Base-by-base conservation (phyloP, 2,797 vertebrate species). In the Microctenopoma stevenorrisi region DNA sequence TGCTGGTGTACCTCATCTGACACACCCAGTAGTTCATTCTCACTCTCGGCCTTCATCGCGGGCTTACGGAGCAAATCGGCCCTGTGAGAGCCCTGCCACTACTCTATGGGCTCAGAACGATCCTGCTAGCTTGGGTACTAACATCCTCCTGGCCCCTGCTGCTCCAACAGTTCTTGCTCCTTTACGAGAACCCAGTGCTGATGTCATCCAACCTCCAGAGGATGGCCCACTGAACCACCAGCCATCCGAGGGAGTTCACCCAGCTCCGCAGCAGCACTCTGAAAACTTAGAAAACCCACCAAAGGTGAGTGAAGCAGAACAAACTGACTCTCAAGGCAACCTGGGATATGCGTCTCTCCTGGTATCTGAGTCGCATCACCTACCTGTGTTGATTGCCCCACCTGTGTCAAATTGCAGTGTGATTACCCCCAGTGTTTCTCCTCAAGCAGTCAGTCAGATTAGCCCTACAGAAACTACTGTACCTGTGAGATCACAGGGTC, bases 211-310 rank as follows among this genome's bases (percentile, higher is more conserved):
- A 51, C 97, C 97, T 18, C 96, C 96, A 0, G 97, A 98, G 49
- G 96, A 97, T 69, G 91, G 88, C 0, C 81, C 90, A 1, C 80
- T 95, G 26, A 92, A 94, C 78, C 89, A 93, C 46, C 92, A 93
- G 59, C 74, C 89, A n/a, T 53, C 85, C 1, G 84, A 92, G 12
- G 88, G 88, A 6, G 82, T 68, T 44, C 84, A 89, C 22, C 68
- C 85, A 16, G 51, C 79, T 28, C 47, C 89, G 58, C 91, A 93
- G 67, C 92, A 92, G 26, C 90, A 93, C 28, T 97, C 92, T 0
- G 98, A 98, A 88, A 99, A 99, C 81, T 91, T 99, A 28, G 98
- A 99, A 86, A 99, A 98, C 83, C 98, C 98, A 68, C 98, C 98
- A 59, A 95, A 96, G 90, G 90, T 95, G 89, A 95, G 95, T 73